These are phyloP conservation scores for Lasioglossum pauxillum DNA, from an alignment of 2,888 invertebrate genomes.

Conservation along the genomic window DNA sequence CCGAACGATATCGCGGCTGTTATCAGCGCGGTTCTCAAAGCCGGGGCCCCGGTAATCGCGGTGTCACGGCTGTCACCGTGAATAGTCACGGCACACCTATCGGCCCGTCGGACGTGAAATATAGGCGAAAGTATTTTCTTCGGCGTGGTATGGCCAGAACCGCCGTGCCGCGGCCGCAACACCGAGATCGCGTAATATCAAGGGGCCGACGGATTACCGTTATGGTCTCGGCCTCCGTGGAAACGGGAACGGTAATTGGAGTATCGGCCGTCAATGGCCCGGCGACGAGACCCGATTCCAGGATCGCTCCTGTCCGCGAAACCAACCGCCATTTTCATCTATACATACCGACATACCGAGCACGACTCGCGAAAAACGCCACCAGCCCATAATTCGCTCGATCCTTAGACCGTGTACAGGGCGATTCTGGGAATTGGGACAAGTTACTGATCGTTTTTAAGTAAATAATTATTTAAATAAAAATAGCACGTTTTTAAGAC, in stretches of 20 bases:
- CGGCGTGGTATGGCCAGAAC: neutral
- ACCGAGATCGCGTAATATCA: slow-evolving; percentile 26
- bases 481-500: too few species aligned
- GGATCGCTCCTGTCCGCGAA: slow-evolving; percentile 3
- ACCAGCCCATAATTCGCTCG: neutral
- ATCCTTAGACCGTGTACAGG: neutral
- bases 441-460: too few species aligned
- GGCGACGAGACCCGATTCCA: slow-evolving; percentile 18
- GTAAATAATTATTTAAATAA: too few species aligned
- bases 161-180: neutral
- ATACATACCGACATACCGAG: too few species aligned
- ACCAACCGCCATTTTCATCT: neutral
- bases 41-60: slow-evolving; percentile 35
- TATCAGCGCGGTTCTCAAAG: slow-evolving; percentile 55
- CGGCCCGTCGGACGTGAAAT: slow-evolving; percentile 35
- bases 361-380: neutral
- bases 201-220: slow-evolving; percentile 35
- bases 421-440: too few species aligned
- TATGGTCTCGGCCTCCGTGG: slow-evolving; percentile 4
- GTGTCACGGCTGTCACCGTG: slow-evolving; percentile 46
- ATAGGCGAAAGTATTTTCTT: slow-evolving; percentile 53
- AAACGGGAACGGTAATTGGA: slow-evolving; percentile 34
- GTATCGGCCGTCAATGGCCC: slow-evolving; percentile 24
- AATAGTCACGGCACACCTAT: slow-evolving; percentile 51
- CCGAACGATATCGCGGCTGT: slow-evolving; percentile 45